Evolutionary conservation across 2,113 vertebrate species (phyloP).

Genomic region (Tenrec ecaudatus): DNA sequence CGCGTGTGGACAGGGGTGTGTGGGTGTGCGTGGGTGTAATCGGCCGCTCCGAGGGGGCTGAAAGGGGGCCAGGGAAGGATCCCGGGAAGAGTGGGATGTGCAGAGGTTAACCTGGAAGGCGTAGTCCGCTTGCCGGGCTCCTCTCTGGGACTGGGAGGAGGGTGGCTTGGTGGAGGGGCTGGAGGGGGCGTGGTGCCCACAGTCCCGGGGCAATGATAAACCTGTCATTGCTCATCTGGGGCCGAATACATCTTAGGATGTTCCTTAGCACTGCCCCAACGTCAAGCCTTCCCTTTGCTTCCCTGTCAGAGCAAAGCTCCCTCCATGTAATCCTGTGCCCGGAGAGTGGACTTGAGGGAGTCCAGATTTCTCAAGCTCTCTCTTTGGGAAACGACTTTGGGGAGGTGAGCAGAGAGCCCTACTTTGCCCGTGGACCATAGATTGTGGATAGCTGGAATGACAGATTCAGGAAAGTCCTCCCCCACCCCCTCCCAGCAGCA

Average conservation of each 20-base stretch:
- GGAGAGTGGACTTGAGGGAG: not conserved
- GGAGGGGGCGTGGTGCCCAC: constrained; percentile 23
- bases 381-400: not conserved
- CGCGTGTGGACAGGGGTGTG: not conserved
- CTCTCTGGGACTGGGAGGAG: not conserved
- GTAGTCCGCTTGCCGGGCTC: not conserved
- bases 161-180: not conserved
- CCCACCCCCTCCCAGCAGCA: not conserved
- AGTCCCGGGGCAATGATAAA: not conserved
- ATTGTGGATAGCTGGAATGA: not conserved
- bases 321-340: not conserved
- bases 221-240: constrained; percentile 39
- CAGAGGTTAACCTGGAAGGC: not conserved
- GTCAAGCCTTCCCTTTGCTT: constrained; percentile 18
- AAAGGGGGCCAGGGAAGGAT: not conserved
- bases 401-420: not conserved
- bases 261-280: not conserved
- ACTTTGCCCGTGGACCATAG: no score
- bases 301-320: constrained; percentile 41
- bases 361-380: not conserved
- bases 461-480: constrained; percentile 41
- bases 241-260: not conserved
- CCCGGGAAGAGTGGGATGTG: constrained; percentile 1
- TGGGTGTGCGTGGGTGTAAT: no score
- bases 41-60: not conserved